Evolutionary conservation across 2,797 vertebrate genomes (phyloP), one percentile per base, ranked within the genome.

Genomic region (Anniella stebbinsi): DNA sequence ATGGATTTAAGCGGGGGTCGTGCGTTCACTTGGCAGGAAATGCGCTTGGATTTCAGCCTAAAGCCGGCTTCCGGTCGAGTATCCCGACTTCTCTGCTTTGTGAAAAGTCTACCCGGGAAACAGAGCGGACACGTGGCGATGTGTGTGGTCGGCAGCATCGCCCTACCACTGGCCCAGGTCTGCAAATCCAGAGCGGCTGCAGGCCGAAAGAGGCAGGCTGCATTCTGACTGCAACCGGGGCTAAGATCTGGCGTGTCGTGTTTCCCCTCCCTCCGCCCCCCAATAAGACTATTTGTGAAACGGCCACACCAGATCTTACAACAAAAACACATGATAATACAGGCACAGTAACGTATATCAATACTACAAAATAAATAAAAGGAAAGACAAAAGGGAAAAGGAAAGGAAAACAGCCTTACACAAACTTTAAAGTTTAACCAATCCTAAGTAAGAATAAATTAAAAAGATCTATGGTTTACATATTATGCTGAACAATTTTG

Each of bases 51-150:
- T 86, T 73, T 13, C 63, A 81, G 69, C 77, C 67, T 51, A 2
- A 57, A 41, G 36, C 36, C 67, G 67, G 67, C 51, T 86, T 86
- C 38, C 63, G 6, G 18, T 41, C 23, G 67, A 28, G 12, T 33
- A 23, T 75, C 12, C 72, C 23, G 9, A 51, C 7, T 70, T 63
- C 0, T 36, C 15, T 48, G 41, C 18, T 41, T 54, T 38, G 63
- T 25, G 23, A 67, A 80, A 86, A 63, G 66, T 63, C 51, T 36
- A 4, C 38, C 33, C 13, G 30, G 38, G 77, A 90, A 86, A 90
- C 82, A 86, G 66, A 90, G 76, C 84, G 80, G 77, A 90, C 84
- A 81, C 84, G 88, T 89, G 69, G 77, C 76, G 66, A 45, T 28
- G 54, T 66, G 89, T 81, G 89, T 75, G 77, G 84, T 51, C 83